Conservation (phyloP, 2,113 vertebrate species). For the Hyla sarda region DNA sequence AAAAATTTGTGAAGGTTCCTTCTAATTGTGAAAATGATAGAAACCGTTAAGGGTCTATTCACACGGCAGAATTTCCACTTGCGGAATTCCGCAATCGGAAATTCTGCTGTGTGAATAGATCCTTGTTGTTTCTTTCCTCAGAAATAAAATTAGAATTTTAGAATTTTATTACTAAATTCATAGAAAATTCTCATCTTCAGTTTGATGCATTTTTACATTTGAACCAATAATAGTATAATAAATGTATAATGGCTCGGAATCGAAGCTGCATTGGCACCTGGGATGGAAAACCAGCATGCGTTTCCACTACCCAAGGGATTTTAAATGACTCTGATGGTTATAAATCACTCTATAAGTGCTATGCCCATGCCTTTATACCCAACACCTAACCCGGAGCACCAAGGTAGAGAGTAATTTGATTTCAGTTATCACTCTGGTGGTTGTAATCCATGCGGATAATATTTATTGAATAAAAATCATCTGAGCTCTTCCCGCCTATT, state of each 20-base stretch:
- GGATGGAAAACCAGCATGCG: background rate
- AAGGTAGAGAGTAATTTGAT: slow-evolving; percentile 47
- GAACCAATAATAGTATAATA: background rate
- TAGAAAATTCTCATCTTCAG: background rate
- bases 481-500: slow-evolving; percentile 14
- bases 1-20: background rate
- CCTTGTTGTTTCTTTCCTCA: background rate
- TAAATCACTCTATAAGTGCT: background rate
- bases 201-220: background rate
- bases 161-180: background rate
- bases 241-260: background rate
- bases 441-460: slow-evolving; percentile 49
- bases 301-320: slow-evolving; percentile 7
- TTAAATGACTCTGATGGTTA: background rate
- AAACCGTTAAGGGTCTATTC: too few relatives aligned
- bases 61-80: too few relatives aligned
- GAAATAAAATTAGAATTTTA: background rate
- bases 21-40: background rate
- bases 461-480: slow-evolving; percentile 56
- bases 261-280: background rate
- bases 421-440: slow-evolving; percentile 50
- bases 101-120: too few relatives aligned
- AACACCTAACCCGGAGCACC: background rate
- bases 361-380: background rate
- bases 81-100: too few relatives aligned